phyloP scores from a whole-genome alignment of 2,888 invertebrate species.

The Euphydryas editha region DNA sequence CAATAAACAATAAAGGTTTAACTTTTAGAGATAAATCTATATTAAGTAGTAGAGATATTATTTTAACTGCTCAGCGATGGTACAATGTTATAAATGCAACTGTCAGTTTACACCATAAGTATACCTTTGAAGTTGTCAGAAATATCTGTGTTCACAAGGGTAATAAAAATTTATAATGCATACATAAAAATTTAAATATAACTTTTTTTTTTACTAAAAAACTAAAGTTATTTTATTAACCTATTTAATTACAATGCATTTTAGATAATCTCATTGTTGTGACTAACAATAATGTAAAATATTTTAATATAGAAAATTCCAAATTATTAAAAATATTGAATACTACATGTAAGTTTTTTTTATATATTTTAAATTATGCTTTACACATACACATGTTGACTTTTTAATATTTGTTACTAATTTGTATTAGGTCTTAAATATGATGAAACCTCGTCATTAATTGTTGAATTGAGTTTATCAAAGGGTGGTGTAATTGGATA shows the following conservation, averaged over 20 bases:
- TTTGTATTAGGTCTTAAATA: constrained; percentile 26
- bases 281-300: constrained; percentile 40
- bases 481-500: not conserved
- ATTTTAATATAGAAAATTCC: constrained; percentile 46
- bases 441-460: constrained; percentile 47
- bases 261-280: constrained; percentile 49
- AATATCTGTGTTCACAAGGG: constrained; percentile 56
- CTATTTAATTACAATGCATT: not conserved
- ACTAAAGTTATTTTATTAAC: not conserved
- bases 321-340: constrained; percentile 27
- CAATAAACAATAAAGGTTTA: constrained; percentile 49
- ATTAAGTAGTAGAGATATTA: constrained; percentile 44
- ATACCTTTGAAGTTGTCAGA: constrained; percentile 40
- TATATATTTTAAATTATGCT: not conserved
- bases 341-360: constrained; percentile 42
- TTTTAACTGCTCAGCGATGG: constrained; percentile 55
- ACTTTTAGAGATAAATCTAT: constrained; percentile 49
- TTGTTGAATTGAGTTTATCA: constrained; percentile 30
- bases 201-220: not conserved
- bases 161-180: constrained; percentile 35
- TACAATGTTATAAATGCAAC: constrained; percentile 42
- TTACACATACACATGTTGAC: not conserved
- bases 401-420: not conserved
- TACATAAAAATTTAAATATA: not conserved
- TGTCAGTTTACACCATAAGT: constrained; percentile 32